Conservation (phyloP, 2,888 invertebrate species). For the Dioctria rufipes region DNA sequence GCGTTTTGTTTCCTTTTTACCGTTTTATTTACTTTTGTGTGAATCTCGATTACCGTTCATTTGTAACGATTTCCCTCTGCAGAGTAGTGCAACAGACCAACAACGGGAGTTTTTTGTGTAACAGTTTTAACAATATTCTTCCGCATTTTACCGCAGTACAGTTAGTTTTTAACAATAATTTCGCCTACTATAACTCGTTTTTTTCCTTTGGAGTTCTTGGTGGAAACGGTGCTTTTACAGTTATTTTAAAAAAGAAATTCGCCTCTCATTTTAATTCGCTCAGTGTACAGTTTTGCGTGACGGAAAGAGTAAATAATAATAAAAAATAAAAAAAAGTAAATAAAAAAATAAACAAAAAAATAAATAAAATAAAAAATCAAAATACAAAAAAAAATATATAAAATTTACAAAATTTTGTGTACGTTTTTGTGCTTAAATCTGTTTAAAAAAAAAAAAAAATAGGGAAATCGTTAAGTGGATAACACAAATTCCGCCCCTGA, state of each 20-base stretch:
- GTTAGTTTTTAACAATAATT: conserved; percentile 21
- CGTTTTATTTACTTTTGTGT: conserved; percentile 46
- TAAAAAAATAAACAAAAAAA: conserved; percentile 10
- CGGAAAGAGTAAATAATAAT: background rate
- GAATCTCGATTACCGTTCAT: conserved; percentile 31
- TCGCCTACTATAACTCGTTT: conserved; percentile 16
- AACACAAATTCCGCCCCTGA: background rate
- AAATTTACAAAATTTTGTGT: background rate
- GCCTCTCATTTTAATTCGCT: conserved; percentile 21
- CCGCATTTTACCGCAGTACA: conserved; percentile 16
- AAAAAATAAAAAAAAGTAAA: background rate
- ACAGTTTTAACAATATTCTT: no score
- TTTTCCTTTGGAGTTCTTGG: background rate
- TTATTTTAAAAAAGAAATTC: conserved; percentile 23
- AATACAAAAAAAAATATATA: background rate
- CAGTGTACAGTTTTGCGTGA: conserved; percentile 13
- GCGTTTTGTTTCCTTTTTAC: conserved; percentile 43
- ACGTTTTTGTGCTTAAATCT: background rate
- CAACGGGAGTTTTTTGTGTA: background rate
- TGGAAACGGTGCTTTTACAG: conserved; percentile 45
- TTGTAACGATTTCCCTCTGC: conserved; percentile 15
- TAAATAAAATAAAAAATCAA: background rate
- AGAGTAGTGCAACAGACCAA: conserved; percentile 15
- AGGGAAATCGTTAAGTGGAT: conserved; percentile 12
- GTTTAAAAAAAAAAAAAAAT: background rate